These are phyloP conservation scores for Cheiracanthium punctorium DNA, from an alignment of 2,888 invertebrate species.

Conservation along the genomic window DNA sequence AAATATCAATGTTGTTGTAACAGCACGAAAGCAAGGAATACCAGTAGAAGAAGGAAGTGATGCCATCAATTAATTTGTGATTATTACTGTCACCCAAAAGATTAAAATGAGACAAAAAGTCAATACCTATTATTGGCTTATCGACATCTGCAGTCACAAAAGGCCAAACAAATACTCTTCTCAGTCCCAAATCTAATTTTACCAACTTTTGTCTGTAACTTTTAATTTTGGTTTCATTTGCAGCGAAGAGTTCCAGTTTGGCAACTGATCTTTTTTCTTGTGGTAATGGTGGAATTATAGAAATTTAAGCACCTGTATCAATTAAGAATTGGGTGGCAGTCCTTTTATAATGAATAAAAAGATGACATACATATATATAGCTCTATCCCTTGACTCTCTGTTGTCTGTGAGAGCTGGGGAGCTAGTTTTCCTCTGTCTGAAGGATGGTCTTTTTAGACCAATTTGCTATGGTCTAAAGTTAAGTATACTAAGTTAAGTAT, in stretches of 20 bases:
- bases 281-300: conserved; percentile 6
- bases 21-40: not conserved
- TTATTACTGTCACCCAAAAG: not conserved
- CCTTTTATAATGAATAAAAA: conserved; percentile 17
- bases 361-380: not conserved
- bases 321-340: conserved; percentile 24
- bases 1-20: not conserved
- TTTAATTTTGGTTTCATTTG: conserved; percentile 48
- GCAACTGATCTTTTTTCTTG: not conserved
- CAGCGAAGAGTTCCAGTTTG: no score
- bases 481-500: no score
- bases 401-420: conserved; percentile 15
- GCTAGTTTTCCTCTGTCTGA: conserved; percentile 11
- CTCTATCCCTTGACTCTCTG: not conserved
- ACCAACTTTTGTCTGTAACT: no score
- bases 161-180: no score
- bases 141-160: conserved; percentile 53
- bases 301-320: conserved; percentile 42
- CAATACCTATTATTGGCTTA: conserved; percentile 15
- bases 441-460: no score
- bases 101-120: not conserved
- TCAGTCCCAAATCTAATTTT: no score
- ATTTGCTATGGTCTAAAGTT: no score
- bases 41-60: not conserved
- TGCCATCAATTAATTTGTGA: not conserved